A percentile compares a stretch with the other conserved stretches of the same genome.
Conservation (phyloP, 2,888 invertebrate species). For the Marronus borbonicus region DNA sequence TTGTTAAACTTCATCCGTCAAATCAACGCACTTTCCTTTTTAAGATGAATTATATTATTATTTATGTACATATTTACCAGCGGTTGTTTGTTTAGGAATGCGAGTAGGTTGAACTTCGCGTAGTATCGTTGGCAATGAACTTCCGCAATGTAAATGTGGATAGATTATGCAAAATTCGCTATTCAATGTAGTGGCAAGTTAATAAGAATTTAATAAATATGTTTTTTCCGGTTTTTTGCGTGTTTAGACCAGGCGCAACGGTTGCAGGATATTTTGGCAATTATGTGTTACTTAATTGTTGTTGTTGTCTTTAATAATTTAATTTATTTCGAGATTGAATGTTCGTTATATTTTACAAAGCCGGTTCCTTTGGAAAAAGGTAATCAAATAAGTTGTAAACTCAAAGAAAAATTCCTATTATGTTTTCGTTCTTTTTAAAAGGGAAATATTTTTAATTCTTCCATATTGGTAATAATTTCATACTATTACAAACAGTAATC, state of each 20-base stretch:
- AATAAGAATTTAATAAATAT: slow-evolving; percentile 14
- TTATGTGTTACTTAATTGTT: slow-evolving; percentile 13
- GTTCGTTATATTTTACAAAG: too few relatives aligned
- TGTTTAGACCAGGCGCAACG: background rate
- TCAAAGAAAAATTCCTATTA: too few relatives aligned
- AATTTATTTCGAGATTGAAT: too few relatives aligned
- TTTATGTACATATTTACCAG: slow-evolving; percentile 10
- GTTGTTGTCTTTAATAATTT: too few relatives aligned
- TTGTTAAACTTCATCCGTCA: background rate
- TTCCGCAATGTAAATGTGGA: slow-evolving; percentile 11
- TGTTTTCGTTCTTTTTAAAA: too few relatives aligned
- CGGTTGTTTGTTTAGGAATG: slow-evolving; percentile 12
- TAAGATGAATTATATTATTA: background rate
- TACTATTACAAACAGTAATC: too few relatives aligned
- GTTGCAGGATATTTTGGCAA: background rate
- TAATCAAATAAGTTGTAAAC: too few relatives aligned
- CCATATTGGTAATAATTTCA: too few relatives aligned
- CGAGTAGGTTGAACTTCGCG: slow-evolving; percentile 7
- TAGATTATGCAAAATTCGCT: background rate
- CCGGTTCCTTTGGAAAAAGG: too few relatives aligned
- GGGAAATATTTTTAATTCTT: too few relatives aligned
- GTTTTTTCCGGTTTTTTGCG: slow-evolving; percentile 27
- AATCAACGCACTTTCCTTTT: slow-evolving; percentile 17
- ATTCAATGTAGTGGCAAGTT: background rate
- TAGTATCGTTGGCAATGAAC: slow-evolving; percentile 30